Evolutionary conservation across 2,113 vertebrate species (phyloP).

Genomic region (Hydropotes inermis): DNA sequence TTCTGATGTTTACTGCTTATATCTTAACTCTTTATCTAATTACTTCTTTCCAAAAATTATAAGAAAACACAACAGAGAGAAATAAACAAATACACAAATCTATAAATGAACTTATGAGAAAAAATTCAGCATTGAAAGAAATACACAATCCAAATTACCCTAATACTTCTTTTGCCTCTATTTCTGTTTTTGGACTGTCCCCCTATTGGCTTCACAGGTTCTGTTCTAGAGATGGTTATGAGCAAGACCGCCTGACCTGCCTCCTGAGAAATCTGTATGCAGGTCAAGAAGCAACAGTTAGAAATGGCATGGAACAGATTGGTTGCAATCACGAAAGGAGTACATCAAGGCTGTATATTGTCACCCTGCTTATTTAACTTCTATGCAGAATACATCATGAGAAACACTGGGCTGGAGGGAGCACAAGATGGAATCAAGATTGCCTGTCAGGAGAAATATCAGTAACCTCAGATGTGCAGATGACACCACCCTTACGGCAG

Average conservation of each 20-base stretch:
- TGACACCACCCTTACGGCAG: neutral
- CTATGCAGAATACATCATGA: neutral
- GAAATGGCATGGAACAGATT: neutral
- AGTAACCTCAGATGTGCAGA: neutral
- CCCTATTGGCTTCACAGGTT: neutral
- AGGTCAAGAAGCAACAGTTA: neutral
- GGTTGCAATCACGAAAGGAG: neutral
- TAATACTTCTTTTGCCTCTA: neutral
- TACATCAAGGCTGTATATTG: neutral
- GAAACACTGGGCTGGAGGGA: rapidly evolving
- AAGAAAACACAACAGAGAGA: neutral
- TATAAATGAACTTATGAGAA: neutral
- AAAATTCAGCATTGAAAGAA: neutral
- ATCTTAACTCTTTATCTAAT: neutral
- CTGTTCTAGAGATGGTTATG: neutral
- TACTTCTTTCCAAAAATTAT: neutral
- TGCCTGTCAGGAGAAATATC: neutral
- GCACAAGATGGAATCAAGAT: neutral
- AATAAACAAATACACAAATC: neutral
- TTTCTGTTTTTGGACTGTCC: neutral
- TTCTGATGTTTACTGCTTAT: neutral
- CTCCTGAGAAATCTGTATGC: neutral
- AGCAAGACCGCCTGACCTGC: neutral
- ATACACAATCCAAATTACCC: neutral
- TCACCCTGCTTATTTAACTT: neutral